Base-by-base conservation (phyloP, 2,888 invertebrate genomes). In the Stenodera caucasica region DNA sequence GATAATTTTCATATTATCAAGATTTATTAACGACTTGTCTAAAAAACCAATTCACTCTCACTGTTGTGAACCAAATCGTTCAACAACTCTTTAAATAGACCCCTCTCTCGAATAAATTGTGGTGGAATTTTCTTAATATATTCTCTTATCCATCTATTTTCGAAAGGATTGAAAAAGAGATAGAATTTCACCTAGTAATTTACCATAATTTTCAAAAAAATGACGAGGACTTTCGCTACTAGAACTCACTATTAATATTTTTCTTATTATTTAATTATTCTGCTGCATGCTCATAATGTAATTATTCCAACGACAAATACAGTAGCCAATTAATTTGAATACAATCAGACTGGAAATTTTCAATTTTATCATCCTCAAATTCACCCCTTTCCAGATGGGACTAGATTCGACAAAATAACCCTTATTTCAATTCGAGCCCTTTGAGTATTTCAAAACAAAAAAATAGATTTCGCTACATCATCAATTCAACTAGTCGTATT, bases 11-110 rank as follows among this genome's bases (percentile, higher is more conserved):
- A 70, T 70, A 61, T 64, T 69, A 65, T 61, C 55, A 21, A 37
- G 11, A 12, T 45, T 30, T 50, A 55, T 56, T 49, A 33, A 63
- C 63, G 65, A 61, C 65, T 65, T 62, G 53, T 56, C 56, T 58
- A 55, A 66, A 56, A 40, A 59, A 67, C 60, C 69, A 60, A 67
- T 67, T 66, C 72, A 70, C 73, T 70, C 72, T 73, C 72, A 72
- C 73, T 67, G 70, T 65, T 63, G 56, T 59, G 57, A 68, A 71
- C 67, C 67, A 66, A 72, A 67, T 72, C 15, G 45, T 45, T 72
- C 70, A 70, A 65, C 64, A 60, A 57, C 61, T 65, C 65, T 63
- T 60, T 59, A 65, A 69, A 54, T 59, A 65, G 68, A 54, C 70
- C 69, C 71, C 70, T 68, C 74, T 72, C 69, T 68, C 70, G 15